These are phyloP conservation scores for Amniataba percoides DNA, from an alignment of 2,797 vertebrate species.

Conservation along the genomic window DNA sequence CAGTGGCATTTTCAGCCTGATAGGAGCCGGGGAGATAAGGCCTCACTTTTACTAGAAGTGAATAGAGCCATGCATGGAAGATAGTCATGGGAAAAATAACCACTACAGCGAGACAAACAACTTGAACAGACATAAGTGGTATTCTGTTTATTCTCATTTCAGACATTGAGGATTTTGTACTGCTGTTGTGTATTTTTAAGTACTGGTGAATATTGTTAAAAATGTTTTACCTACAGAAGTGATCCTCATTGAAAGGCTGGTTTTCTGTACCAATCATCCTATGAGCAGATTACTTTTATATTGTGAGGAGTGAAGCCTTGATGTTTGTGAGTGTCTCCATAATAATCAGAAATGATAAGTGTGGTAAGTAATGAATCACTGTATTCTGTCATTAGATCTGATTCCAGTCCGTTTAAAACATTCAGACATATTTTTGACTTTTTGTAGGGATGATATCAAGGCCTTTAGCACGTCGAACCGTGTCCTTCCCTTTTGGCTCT, in stretches of 20 bases:
- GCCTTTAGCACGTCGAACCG: not conserved
- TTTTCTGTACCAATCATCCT: not conserved
- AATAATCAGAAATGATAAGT: not conserved
- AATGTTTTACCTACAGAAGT: not conserved
- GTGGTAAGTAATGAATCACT: not conserved
- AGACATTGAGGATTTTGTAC: not conserved
- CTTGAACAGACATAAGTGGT: not conserved
- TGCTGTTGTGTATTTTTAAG: not conserved
- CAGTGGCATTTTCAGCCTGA: constrained; percentile 52
- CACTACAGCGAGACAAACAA: constrained; percentile 3
- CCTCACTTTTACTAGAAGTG: constrained; percentile 33
- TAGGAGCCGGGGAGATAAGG: constrained; percentile 59
- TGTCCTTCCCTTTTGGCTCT: constrained; percentile 31
- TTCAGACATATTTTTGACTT: constrained; percentile 25
- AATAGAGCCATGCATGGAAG: constrained; percentile 21
- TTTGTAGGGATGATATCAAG: constrained; percentile 11
- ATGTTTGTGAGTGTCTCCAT: not conserved
- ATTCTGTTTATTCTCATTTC: constrained; percentile 10
- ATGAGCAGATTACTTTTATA: not conserved
- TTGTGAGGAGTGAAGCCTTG: not conserved
- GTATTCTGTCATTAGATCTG: not conserved
- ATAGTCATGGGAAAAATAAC: constrained; percentile 41
- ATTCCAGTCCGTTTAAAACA: not conserved
- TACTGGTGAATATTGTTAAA: not conserved
- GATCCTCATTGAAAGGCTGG: not conserved